Conservation (phyloP, 2,113 vertebrate genomes). For the Phyllostomus discolor region DNA sequence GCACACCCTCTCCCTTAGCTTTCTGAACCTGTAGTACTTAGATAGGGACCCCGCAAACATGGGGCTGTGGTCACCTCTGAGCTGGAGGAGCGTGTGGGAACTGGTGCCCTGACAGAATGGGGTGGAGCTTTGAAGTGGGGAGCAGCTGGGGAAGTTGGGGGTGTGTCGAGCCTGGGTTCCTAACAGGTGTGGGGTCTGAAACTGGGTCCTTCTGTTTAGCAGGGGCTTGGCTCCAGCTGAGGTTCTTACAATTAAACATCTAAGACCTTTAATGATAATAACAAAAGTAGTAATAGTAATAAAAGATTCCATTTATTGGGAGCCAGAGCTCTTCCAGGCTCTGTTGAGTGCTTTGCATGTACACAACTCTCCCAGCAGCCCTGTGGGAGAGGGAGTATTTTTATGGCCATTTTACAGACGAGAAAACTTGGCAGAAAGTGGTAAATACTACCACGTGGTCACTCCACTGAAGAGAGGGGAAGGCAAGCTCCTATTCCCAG, state of each 20-base stretch:
- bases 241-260: background rate
- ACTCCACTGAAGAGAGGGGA: background rate
- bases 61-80: background rate
- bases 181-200: background rate
- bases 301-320: background rate
- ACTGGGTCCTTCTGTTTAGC: background rate
- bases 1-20: too few species aligned
- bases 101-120: background rate
- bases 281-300: background rate
- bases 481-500: background rate
- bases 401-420: conserved; percentile 8
- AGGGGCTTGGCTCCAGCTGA: background rate
- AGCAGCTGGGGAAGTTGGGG: background rate
- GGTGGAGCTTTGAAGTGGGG: background rate
- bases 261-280: background rate
- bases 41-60: background rate
- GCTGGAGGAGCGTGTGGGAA: background rate
- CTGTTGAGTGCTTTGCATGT: background rate
- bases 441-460: background rate
- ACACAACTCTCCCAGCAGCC: background rate
- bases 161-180: background rate
- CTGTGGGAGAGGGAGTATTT: background rate
- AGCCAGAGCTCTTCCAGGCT: background rate
- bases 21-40: background rate
- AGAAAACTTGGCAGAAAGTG: background rate